Conservation (phyloP, 2,797 vertebrate species). For the Prunella strophiata region DNA sequence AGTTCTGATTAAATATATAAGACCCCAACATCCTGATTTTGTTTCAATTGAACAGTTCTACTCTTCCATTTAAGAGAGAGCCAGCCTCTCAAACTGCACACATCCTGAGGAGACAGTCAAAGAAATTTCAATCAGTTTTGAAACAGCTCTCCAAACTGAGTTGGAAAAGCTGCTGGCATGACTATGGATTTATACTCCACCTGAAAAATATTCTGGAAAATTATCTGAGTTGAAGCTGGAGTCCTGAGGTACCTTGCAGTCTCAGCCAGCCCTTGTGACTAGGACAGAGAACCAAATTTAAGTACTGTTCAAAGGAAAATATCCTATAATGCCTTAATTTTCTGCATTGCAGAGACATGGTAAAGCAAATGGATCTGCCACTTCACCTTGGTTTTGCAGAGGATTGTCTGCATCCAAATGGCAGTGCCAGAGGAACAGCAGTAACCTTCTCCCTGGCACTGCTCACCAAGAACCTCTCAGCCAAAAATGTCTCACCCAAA, state of each 20-base stretch:
- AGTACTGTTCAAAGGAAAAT: not conserved
- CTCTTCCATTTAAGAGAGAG: not conserved
- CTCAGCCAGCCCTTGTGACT: not conserved
- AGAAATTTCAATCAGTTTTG: not conserved
- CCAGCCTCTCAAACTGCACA: not conserved
- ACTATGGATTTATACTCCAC: not conserved
- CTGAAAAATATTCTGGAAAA: not conserved
- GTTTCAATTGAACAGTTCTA: not conserved
- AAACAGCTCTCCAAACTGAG: not conserved
- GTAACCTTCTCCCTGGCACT: not conserved
- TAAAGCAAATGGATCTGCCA: not conserved
- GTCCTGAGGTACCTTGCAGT: not conserved
- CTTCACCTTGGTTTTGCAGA: slow-evolving; percentile 7
- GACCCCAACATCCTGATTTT: not conserved
- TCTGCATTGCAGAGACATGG: slow-evolving; percentile 4
- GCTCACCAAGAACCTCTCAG: not conserved
- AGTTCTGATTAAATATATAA: not conserved
- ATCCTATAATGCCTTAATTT: not conserved
- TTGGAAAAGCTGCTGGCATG: not conserved
- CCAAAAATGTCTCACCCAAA: not conserved
- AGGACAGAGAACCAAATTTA: not conserved
- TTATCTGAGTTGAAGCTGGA: not conserved
- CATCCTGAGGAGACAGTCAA: not conserved
- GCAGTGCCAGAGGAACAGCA: slow-evolving; percentile 11
- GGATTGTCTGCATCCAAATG: not conserved